These are phyloP conservation scores for Lepas anatifera DNA, from an alignment of 2,888 invertebrate species.

Conservation along the genomic window DNA sequence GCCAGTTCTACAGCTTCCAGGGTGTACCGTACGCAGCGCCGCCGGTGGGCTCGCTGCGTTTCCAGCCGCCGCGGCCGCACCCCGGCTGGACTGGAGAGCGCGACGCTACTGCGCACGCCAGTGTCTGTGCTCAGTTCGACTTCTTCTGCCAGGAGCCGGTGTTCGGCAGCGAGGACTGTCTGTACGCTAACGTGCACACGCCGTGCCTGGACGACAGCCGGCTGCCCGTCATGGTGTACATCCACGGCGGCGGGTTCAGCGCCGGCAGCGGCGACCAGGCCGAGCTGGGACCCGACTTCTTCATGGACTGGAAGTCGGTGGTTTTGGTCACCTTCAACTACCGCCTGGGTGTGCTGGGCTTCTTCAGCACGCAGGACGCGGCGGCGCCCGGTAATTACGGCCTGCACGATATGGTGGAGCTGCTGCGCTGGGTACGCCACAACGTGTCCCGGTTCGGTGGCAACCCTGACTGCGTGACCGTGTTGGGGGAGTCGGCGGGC, in stretches of 20 bases:
- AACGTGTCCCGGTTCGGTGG: conserved; percentile 27
- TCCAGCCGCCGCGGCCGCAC: background rate
- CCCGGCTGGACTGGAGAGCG: background rate
- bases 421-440: conserved; percentile 28
- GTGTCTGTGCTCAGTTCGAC: background rate
- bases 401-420: conserved; percentile 32
- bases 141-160: no score
- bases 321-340: conserved; percentile 27
- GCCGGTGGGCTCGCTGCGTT: background rate
- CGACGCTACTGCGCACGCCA: background rate
- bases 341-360: conserved; percentile 25
- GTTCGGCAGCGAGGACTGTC: background rate
- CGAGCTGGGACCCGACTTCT: background rate
- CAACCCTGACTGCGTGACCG: conserved; percentile 24
- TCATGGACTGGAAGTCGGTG: conserved; percentile 18
- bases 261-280: conserved; percentile 18
- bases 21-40: background rate
- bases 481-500: conserved; percentile 26
- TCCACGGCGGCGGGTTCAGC: conserved; percentile 28
- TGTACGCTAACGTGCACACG: background rate
- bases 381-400: no score
- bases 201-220: background rate
- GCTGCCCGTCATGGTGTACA: conserved; percentile 27
- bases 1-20: background rate
- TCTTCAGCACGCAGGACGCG: no score